These are phyloP conservation scores for Thereva unica DNA, from an alignment of 2,888 invertebrate genomes.

Conservation along the genomic window DNA sequence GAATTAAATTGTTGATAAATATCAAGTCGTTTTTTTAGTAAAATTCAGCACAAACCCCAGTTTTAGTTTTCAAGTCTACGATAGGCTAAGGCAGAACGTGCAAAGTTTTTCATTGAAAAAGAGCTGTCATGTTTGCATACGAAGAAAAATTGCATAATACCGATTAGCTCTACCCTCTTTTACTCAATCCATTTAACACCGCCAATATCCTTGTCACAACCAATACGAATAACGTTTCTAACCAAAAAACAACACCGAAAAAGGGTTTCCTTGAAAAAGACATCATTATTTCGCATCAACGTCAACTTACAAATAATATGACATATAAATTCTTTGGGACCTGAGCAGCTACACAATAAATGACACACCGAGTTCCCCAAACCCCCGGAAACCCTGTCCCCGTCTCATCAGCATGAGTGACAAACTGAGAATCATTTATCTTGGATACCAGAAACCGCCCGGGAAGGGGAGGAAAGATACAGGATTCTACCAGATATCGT, in stretches of 20 bases:
- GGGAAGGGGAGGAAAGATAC: background rate
- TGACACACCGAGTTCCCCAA: conserved; percentile 7
- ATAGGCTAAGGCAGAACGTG: too few species aligned
- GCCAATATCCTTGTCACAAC: too few species aligned
- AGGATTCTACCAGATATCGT: background rate
- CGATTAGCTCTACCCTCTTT: too few species aligned
- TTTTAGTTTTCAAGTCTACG: too few species aligned
- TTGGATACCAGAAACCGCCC: background rate
- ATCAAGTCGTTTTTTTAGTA: too few species aligned
- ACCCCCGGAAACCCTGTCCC: background rate
- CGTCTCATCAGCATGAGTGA: conserved; percentile 21
- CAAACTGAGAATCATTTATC: conserved; percentile 32
- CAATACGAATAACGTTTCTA: too few species aligned
- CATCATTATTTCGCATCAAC: conserved; percentile 29
- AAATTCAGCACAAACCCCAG: too few species aligned
- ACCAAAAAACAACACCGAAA: conserved; percentile 2
- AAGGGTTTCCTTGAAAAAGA: conserved; percentile 18
- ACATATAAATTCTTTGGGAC: conserved; percentile 19
- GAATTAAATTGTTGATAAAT: too few species aligned
- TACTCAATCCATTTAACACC: too few species aligned
- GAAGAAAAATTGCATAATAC: too few species aligned
- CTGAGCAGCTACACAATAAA: conserved; percentile 9
- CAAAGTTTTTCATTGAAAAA: too few species aligned
- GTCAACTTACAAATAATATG: conserved; percentile 21
- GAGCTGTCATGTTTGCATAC: too few species aligned